Percentiles rank a stretch among this genome's conserved stretches.
Evolutionary conservation across 2,888 invertebrate species (phyloP).

Genomic region (Ormyrus pomaceus): DNA sequence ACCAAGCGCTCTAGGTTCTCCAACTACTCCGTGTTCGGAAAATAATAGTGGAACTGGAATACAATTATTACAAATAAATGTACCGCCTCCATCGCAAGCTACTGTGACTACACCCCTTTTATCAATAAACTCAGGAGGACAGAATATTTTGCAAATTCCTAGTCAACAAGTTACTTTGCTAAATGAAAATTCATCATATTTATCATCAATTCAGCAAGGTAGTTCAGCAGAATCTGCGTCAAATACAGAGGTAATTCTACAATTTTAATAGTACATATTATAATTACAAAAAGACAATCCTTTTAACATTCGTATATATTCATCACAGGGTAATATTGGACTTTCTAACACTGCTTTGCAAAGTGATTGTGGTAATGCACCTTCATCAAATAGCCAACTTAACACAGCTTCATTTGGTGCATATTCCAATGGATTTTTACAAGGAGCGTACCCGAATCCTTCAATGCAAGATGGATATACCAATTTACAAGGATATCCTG

Average conservation of each 20-base stretch:
- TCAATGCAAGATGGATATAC: not conserved
- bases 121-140: not conserved
- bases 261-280: not conserved
- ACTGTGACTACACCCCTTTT: conserved; percentile 2
- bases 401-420: not conserved
- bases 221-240: not conserved
- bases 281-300: no score
- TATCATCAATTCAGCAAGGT: not conserved
- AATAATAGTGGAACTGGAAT: not conserved
- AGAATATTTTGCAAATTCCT: not conserved
- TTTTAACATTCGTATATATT: not conserved
- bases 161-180: not conserved
- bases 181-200: not conserved
- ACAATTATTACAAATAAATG: conserved; percentile 28
- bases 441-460: not conserved
- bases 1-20: not conserved
- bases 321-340: not conserved
- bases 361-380: not conserved
- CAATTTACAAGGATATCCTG: not conserved
- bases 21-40: conserved; percentile 3
- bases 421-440: not conserved
- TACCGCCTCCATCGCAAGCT: not conserved
- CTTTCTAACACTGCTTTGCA: not conserved
- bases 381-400: not conserved
- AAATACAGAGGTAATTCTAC: not conserved